A percentile compares a stretch with the other conserved stretches of the same genome.
phyloP scores from a whole-genome alignment of 92 coral and sea anemone genomes.

The Bergia puertoricense region DNA sequence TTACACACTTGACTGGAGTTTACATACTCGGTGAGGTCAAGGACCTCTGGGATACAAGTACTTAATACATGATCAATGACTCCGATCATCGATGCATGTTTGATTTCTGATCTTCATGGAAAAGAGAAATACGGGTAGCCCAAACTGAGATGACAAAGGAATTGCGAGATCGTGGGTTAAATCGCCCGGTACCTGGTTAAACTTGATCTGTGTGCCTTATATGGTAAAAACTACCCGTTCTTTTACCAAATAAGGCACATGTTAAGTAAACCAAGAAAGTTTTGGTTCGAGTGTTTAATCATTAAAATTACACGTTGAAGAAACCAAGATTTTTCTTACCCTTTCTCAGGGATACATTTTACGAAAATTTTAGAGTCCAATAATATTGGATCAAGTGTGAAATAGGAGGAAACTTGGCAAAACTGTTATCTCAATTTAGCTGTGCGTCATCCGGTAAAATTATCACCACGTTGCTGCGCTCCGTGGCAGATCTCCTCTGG shows the following conservation, averaged over 20 bases:
- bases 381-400: slow-evolving; percentile 32
- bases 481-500: slow-evolving; percentile 12
- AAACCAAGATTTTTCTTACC: slow-evolving; percentile 38
- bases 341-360: slow-evolving; percentile 26
- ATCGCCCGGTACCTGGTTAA: slow-evolving; percentile 48
- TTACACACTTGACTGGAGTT: slow-evolving; percentile 33
- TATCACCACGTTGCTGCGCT: background rate
- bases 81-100: slow-evolving; percentile 35
- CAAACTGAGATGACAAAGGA: slow-evolving; percentile 16
- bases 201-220: slow-evolving; percentile 74
- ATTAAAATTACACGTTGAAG: slow-evolving; percentile 82
- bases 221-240: slow-evolving; percentile 71
- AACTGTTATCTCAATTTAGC: background rate
- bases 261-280: slow-evolving; percentile 66
- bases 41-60: background rate
- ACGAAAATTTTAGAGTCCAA: slow-evolving; percentile 10
- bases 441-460: background rate
- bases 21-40: slow-evolving; percentile 23
- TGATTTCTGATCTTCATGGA: slow-evolving; percentile 21
- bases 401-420: background rate
- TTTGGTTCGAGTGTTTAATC: slow-evolving; percentile 72
- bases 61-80: background rate
- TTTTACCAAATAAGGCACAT: slow-evolving; percentile 66
- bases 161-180: slow-evolving; percentile 1
- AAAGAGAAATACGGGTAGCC: slow-evolving; percentile 32